These are phyloP conservation scores for Nesidiocoris tenuis DNA, from an alignment of 2,888 invertebrate genomes.

Conservation along the genomic window DNA sequence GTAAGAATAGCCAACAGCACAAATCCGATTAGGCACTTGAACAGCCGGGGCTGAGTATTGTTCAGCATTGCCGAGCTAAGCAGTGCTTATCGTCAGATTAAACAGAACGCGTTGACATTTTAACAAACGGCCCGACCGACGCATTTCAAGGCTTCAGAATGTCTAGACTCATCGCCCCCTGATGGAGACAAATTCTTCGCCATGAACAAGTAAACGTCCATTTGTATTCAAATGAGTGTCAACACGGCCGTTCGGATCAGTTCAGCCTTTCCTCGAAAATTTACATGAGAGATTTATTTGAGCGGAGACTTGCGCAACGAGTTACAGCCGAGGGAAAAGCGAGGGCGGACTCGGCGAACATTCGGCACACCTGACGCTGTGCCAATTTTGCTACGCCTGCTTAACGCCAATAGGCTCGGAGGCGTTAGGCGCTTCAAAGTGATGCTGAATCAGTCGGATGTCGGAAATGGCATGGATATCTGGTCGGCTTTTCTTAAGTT, in stretches of 20 bases:
- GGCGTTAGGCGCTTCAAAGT: too few relatives aligned
- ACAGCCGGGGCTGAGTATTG: too few relatives aligned
- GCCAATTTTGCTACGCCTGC: neutral
- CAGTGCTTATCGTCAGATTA: neutral
- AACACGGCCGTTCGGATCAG: slow-evolving; percentile 32
- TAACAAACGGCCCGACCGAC: slow-evolving; percentile 7
- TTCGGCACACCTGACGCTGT: too few relatives aligned
- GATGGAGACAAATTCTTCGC: slow-evolving; percentile 38
- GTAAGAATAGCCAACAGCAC: too few relatives aligned
- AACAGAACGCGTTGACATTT: slow-evolving; percentile 12
- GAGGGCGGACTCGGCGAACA: neutral
- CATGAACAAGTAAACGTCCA: slow-evolving; percentile 31
- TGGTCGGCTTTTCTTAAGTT: too few relatives aligned
- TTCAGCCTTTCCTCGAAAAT: neutral
- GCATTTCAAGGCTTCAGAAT: neutral
- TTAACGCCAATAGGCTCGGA: neutral
- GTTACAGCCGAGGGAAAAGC: neutral
- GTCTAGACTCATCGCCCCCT: neutral
- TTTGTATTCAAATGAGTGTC: slow-evolving; percentile 41
- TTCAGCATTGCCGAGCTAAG: too few relatives aligned
- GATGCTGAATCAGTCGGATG: too few relatives aligned
- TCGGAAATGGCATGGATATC: too few relatives aligned
- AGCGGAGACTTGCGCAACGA: too few relatives aligned
- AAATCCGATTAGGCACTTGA: too few relatives aligned
- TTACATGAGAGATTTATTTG: slow-evolving; percentile 39